Percentiles rank a stretch among this genome's conserved stretches.
phyloP scores from a whole-genome alignment of 2,888 invertebrate genomes.

The Drosophila ustulata region DNA sequence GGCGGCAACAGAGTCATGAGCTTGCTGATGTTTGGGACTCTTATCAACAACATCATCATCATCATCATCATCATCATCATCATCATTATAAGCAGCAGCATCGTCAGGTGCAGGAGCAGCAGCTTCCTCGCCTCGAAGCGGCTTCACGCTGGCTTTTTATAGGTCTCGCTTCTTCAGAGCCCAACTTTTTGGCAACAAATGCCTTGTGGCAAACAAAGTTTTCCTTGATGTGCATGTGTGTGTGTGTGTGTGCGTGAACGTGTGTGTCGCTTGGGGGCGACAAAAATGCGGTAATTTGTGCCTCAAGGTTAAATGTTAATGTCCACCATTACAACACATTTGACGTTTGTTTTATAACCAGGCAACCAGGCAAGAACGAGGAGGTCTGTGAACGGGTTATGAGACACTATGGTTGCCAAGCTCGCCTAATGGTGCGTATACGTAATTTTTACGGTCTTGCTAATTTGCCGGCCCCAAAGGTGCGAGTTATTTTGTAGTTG shows the following conservation, averaged over 20 bases:
- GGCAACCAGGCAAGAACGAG: not conserved
- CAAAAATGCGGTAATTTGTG: slow-evolving; percentile 80
- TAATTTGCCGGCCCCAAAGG: slow-evolving; percentile 61
- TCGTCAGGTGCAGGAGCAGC: not conserved
- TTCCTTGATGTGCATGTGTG: slow-evolving; percentile 9
- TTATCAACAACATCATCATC: slow-evolving; percentile 52
- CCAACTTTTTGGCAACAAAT: slow-evolving; percentile 67
- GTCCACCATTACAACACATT: slow-evolving; percentile 75
- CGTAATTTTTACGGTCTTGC: slow-evolving; percentile 57
- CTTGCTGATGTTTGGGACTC: slow-evolving; percentile 28
- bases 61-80: slow-evolving; percentile 11
- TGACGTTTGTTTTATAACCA: slow-evolving; percentile 62
- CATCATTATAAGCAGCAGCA: slow-evolving; percentile 3
- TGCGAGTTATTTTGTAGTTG: slow-evolving; percentile 38
- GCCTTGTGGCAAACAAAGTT: slow-evolving; percentile 60
- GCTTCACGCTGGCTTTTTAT: slow-evolving; percentile 52
- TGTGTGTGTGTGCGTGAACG: slow-evolving; percentile 18
- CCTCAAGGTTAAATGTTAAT: slow-evolving; percentile 80
- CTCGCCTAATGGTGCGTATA: slow-evolving; percentile 63
- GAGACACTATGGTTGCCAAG: slow-evolving; percentile 46
- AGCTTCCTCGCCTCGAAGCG: slow-evolving; percentile 18
- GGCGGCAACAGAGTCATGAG: slow-evolving; percentile 32
- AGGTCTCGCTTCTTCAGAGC: slow-evolving; percentile 32
- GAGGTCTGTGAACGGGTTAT: slow-evolving; percentile 63
- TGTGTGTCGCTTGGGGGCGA: slow-evolving; percentile 58